phyloP scores from a whole-genome alignment of 1,140 invertebrate genomes.

The Aphidius ervi region DNA sequence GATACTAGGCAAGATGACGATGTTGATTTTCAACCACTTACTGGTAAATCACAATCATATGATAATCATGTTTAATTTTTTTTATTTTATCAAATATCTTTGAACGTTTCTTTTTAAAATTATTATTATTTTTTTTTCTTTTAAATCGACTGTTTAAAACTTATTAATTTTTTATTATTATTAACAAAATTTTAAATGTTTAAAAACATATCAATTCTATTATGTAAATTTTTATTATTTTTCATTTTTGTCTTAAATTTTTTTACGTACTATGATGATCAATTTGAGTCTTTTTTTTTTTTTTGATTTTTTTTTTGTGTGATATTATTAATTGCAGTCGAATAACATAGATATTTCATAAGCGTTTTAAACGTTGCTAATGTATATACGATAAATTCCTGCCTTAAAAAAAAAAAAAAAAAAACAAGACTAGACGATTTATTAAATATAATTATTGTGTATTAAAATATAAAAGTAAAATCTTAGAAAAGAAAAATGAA shows the following conservation, averaged over 20 bases:
- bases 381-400: conserved; percentile 48
- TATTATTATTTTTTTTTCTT: too few species aligned
- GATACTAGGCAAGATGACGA: conserved; percentile 42
- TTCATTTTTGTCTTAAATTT: too few species aligned
- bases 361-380: conserved; percentile 31
- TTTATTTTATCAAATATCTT: neutral
- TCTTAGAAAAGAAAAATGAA: conserved; percentile 20
- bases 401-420: conserved; percentile 52
- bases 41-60: conserved; percentile 32
- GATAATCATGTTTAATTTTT: conserved; percentile 42
- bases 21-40: conserved; percentile 33
- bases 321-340: conserved; percentile 19
- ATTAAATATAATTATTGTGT: conserved; percentile 30
- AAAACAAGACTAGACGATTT: conserved; percentile 32
- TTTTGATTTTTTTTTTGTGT: conserved; percentile 20
- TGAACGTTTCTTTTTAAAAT: too few species aligned
- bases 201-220: too few species aligned
- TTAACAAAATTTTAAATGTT: too few species aligned
- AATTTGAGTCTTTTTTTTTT: too few species aligned
- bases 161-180: too few species aligned
- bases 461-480: conserved; percentile 13
- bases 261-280: too few species aligned
- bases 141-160: too few species aligned
- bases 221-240: too few species aligned
- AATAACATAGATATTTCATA: conserved; percentile 20